These are phyloP conservation scores for Nansenia antarctica DNA, from an alignment of 2,113 vertebrate species.

Conservation along the genomic window DNA sequence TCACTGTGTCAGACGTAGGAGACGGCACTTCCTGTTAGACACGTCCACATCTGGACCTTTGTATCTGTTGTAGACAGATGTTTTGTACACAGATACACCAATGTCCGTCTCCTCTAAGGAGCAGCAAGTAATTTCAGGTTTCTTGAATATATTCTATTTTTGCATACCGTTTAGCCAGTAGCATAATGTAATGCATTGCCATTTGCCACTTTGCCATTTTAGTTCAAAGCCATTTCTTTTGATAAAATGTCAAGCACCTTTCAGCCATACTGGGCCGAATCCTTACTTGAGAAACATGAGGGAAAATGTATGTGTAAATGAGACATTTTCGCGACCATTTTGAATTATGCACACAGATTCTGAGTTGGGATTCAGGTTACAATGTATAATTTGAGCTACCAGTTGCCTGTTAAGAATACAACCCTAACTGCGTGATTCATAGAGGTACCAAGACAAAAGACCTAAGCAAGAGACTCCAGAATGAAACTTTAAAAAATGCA, in stretches of 20 bases:
- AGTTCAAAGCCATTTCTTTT: conserved; percentile 20
- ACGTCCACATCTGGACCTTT: neutral
- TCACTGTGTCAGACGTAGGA: neutral
- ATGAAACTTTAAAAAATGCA: neutral
- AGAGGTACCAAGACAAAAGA: neutral
- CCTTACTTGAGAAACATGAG: neutral
- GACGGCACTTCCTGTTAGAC: neutral
- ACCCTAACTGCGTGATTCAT: neutral
- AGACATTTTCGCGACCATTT: neutral
- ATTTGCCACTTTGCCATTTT: no score
- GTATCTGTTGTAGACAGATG: conserved; percentile 4
- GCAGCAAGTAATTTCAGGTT: conserved; percentile 36
- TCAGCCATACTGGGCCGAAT: neutral
- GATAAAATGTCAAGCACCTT: conserved; percentile 8
- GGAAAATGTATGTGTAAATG: no score
- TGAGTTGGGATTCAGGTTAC: neutral
- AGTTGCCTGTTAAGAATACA: neutral
- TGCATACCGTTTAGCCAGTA: conserved; percentile 27
- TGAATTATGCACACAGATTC: neutral
- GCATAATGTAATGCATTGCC: conserved; percentile 13
- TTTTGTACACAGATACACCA: conserved; percentile 19
- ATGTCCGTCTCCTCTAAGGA: conserved; percentile 13
- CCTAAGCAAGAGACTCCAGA: neutral
- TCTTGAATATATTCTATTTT: conserved; percentile 46
- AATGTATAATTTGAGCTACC: neutral